Conservation (phyloP, 2,113 vertebrate species). For the Apteryx owenii region DNA sequence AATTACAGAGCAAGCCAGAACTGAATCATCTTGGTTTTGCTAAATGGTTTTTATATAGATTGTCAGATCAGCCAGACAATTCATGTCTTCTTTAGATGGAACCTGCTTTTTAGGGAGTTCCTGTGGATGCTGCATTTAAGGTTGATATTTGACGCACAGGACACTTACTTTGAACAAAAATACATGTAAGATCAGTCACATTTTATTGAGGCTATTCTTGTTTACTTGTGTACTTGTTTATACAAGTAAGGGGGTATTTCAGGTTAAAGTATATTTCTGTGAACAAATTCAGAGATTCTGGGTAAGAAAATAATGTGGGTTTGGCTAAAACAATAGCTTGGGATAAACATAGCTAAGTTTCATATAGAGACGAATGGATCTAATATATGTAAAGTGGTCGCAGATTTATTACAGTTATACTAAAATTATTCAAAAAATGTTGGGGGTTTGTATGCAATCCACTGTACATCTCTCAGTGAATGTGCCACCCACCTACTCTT, state of each 20-base stretch:
- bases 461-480: constrained; percentile 15
- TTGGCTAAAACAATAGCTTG: background rate
- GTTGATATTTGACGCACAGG: constrained; percentile 13
- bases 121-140: constrained; percentile 31
- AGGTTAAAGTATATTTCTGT: constrained; percentile 13
- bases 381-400: constrained; percentile 35
- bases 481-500: background rate
- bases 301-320: background rate
- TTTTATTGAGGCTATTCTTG: background rate
- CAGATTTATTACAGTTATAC: constrained; percentile 33
- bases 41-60: constrained; percentile 65
- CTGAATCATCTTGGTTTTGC: constrained; percentile 24
- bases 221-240: background rate
- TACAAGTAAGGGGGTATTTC: background rate
- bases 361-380: constrained; percentile 20
- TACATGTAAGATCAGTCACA: background rate
- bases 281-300: background rate
- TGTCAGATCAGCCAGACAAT: constrained; percentile 7
- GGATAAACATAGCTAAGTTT: background rate
- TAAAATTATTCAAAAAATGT: constrained; percentile 17
- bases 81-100: background rate
- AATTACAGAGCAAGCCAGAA: constrained; percentile 51
- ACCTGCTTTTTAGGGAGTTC: constrained; percentile 36
- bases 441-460: background rate
- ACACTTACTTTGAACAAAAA: constrained; percentile 36